Conservation (phyloP, 2,888 invertebrate genomes). For the Eudasyphora cyanicolor region DNA sequence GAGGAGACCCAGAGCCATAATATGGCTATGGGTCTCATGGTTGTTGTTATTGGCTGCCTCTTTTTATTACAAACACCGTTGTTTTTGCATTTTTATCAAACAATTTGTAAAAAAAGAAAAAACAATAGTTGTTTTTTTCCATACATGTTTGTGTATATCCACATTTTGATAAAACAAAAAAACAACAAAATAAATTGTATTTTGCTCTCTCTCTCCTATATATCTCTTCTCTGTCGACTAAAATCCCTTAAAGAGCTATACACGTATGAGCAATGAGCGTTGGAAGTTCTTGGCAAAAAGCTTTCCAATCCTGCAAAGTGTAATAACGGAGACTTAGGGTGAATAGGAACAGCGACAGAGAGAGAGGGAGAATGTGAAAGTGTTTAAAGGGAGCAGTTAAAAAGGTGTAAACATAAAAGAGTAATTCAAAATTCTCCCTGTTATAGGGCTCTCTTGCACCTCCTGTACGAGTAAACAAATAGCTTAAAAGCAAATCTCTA, state of each 20-base stretch:
- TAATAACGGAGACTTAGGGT: background rate
- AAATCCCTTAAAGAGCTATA: no score
- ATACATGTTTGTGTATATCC: constrained; percentile 42
- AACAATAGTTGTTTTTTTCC: constrained; percentile 11
- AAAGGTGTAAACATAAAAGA: background rate
- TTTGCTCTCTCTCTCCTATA: background rate
- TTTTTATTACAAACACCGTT: background rate
- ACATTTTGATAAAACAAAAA: constrained; percentile 20
- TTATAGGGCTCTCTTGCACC: background rate
- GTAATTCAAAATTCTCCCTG: background rate
- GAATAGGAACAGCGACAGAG: background rate
- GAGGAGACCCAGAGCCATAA: background rate
- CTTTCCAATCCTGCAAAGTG: background rate
- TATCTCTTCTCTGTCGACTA: background rate
- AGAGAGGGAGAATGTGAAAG: background rate
- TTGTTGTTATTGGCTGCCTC: background rate
- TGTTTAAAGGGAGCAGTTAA: background rate
- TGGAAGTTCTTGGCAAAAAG: background rate
- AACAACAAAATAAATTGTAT: constrained; percentile 34
- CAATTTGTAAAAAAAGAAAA: constrained; percentile 5
- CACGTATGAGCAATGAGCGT: no score
- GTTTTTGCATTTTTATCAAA: constrained; percentile 8
- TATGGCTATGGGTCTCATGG: no score
- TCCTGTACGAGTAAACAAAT: background rate
- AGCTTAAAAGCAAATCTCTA: no score